Conservation (phyloP, 2,888 invertebrate genomes). For the Drosophila algonquin region DNA sequence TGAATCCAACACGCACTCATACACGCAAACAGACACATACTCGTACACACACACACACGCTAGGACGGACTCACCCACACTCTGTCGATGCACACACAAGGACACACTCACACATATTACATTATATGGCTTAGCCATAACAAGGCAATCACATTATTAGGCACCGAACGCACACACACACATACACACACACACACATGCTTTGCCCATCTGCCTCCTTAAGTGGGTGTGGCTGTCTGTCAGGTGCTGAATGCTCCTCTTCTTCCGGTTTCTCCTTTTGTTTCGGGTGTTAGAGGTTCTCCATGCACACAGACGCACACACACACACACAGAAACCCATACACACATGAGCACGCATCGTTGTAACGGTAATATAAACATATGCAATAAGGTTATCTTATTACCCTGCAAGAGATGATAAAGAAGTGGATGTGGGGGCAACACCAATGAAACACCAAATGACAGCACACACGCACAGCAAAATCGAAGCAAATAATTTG, state of each 20-base stretch:
- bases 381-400: constrained; percentile 78
- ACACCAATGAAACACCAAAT: constrained; percentile 29
- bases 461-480: constrained; percentile 46
- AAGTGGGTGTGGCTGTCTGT: constrained; percentile 17
- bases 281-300: constrained; percentile 9
- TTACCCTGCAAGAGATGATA: constrained; percentile 55
- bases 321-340: constrained; percentile 13
- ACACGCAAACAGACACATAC: not conserved
- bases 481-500: constrained; percentile 47
- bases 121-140: constrained; percentile 79
- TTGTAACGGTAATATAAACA: constrained; percentile 72
- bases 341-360: constrained; percentile 24
- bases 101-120: constrained; percentile 65
- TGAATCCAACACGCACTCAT: constrained; percentile 68
- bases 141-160: constrained; percentile 79
- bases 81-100: constrained; percentile 37
- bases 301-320: constrained; percentile 12
- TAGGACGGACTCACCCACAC: constrained; percentile 21
- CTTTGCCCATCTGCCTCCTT: not conserved
- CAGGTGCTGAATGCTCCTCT: constrained; percentile 34
- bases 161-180: constrained; percentile 51
- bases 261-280: not conserved
- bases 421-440: constrained; percentile 7
- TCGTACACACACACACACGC: constrained; percentile 27
- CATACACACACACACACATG: too few relatives aligned